Evolutionary conservation across 2,888 invertebrate species (phyloP), one percentile per base, ranked within the genome.

Genomic region (Mythimna lalbum): DNA sequence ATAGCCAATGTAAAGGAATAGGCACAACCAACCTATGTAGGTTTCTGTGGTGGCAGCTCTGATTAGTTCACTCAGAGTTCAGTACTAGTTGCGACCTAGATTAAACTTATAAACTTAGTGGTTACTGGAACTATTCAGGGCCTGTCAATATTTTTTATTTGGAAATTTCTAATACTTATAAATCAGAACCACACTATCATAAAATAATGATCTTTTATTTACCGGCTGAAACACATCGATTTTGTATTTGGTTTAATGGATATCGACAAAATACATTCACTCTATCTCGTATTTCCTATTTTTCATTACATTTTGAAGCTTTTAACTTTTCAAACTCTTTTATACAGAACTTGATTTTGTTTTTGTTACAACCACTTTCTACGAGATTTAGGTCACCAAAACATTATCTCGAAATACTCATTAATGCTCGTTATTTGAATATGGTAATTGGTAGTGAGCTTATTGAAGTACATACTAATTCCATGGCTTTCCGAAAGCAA

Each of bases 31-130:
- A 49, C 57, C 66, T 71, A 73, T 33, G 39, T 56, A 66, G 73
- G 55, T 31, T 69, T 63, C 31, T 39, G 23, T 49, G 36, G 50
- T 43, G 56, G 56, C 47, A 50, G 14, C 56, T 17, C 27, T 75
- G 75, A 75, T 75, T 75, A 70, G 75, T 70, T 70, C 21, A 55
- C 53, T 74, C 31, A 36, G 63, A 55, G 57, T 67, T 71, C 55
- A 73, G 47, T 53, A n/a, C 36, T 63, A 69, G 49, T 62, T 67
- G 65, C 56, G 57, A 53, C 59, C 59, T 66, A 73, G 53, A 62
- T 71, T 60, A 62, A 57, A 60, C 62, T 61, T 43, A 43, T 43
- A 43, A 43, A 19, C 43, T 43, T 64, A n/a, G 56, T 50, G n/a
- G 50, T 67, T 55, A 50, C 27, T 43, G 67, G 50, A 65, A 10